Base-by-base conservation (phyloP, 2,888 invertebrate genomes). In the Glyphotaelius pellucidus region DNA sequence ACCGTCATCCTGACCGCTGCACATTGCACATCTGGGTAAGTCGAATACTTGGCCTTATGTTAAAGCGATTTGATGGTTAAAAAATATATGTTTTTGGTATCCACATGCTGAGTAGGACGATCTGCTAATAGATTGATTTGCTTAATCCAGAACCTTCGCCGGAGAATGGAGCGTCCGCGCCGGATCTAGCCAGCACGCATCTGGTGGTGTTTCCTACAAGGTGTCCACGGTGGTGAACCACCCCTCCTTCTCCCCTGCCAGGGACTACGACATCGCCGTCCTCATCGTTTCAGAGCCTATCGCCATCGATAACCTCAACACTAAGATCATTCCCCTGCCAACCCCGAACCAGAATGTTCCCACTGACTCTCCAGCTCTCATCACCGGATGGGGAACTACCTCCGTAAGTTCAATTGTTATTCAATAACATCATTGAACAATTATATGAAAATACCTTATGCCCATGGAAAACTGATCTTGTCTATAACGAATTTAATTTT, bases 131-230 rank as follows among this genome's bases (percentile, higher is more conserved):
- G 9, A 42, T 14, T 42, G 11, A 52, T 38, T 38, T 38, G 4
- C 15, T 52, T 52, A 3, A 35, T 83, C 30, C 83, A 83, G 83
- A 83, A 83, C 83, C 12, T 42, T 2, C 14, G 12, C 42, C 12
- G 42, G 42, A 42, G 12, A 12, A 42, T 42, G 42, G 42, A 42
- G 80, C 84, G 52, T 92, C 52, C 90, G 92, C 30, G 92, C 92
- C n/a, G 92, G 92, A 85, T 92, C 95, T 15, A 94, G 94, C 1
- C 94, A 92, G 67, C 95, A 95, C 11, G 93, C 94, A 11, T 94
- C 94, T n/a, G 95, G 95, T 7, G 96, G 96, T 2, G 94, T 93
- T 67, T 92, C 94, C 3, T 95, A 95, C 92, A 94, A 95, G 0
- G 93, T 96, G 19, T 94, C 94, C 5, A 93, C 92, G 52, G 91